Evolutionary conservation across 2,888 invertebrate species (phyloP).

Genomic region (Gastracanthus pulcherrimus): DNA sequence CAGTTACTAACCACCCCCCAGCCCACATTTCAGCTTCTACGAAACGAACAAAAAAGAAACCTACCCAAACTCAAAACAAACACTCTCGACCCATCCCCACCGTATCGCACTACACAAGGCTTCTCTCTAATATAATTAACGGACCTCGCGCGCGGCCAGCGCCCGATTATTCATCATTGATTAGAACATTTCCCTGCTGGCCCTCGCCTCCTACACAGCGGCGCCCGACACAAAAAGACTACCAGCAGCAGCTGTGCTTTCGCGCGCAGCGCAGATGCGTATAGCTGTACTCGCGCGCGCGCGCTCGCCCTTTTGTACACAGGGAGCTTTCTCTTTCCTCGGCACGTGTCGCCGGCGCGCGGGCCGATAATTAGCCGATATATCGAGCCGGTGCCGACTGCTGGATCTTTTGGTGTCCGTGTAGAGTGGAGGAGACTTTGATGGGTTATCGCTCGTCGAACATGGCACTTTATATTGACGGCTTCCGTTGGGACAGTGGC

Average conservation of each 20-base stretch:
- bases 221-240: too few species aligned
- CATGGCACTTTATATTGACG: background rate
- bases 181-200: slow-evolving; percentile 28
- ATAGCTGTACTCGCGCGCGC: background rate
- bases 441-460: background rate
- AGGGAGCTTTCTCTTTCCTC: slow-evolving; percentile 13
- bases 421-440: too few species aligned
- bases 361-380: background rate
- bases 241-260: background rate
- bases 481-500: background rate
- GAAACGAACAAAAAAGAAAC: background rate
- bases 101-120: too few species aligned
- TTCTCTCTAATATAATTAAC: slow-evolving; percentile 40
- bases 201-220: background rate
- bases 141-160: background rate
- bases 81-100: too few species aligned
- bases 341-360: slow-evolving; percentile 11
- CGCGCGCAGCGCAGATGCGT: slow-evolving; percentile 1
- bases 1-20: too few species aligned
- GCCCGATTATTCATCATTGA: slow-evolving; percentile 35
- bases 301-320: background rate
- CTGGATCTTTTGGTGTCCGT: background rate
- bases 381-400: background rate
- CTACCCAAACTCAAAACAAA: too few species aligned
- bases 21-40: too few species aligned